phyloP scores from a whole-genome alignment of 1,140 invertebrate species.

The Apis dorsata region DNA sequence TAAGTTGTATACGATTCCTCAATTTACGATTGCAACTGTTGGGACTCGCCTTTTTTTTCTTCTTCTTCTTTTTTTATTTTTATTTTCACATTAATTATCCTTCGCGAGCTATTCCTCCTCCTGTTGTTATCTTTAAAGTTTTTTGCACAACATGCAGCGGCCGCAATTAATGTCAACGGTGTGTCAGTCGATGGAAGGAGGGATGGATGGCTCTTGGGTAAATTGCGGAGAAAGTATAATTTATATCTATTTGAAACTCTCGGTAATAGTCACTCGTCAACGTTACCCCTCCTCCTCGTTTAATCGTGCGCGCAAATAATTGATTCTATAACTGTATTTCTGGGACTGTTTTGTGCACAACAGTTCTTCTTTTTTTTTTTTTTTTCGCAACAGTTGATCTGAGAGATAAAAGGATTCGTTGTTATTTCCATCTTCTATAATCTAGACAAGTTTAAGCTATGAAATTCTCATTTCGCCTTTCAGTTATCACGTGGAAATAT shows the following conservation, averaged over 20 bases:
- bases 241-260: constrained; percentile 18
- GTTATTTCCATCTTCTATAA: neutral
- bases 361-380: neutral
- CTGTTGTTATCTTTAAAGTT: constrained; percentile 16
- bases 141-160: neutral
- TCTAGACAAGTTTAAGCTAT: neutral
- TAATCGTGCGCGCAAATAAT: constrained; percentile 16
- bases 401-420: constrained; percentile 8
- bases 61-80: no score
- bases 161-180: constrained; percentile 39
- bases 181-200: neutral
- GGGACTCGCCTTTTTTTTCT: no score
- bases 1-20: no score
- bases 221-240: constrained; percentile 28
- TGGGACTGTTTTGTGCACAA: no score
- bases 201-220: neutral
- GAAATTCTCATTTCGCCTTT: no score
- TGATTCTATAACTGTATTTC: neutral
- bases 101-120: neutral
- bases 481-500: neutral
- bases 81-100: constrained; percentile 9
- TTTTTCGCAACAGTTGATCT: neutral
- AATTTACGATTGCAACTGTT: no score
- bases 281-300: neutral
- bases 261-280: neutral